These are phyloP conservation scores for Pocillopora verrucosa DNA, from an alignment of 64 coral and sea anemone genomes.

Conservation along the genomic window DNA sequence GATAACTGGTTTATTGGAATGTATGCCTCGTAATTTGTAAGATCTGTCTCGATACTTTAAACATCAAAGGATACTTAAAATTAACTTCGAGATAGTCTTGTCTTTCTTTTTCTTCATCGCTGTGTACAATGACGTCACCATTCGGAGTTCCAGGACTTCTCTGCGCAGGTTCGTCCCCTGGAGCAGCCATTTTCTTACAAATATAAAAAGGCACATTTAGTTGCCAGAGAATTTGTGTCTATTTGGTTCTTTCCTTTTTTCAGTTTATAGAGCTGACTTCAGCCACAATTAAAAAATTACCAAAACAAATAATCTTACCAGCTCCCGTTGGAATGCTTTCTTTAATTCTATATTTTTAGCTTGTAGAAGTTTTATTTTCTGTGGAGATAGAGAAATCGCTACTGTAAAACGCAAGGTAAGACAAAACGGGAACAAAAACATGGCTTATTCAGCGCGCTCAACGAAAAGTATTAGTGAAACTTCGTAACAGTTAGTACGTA, in stretches of 20 bases:
- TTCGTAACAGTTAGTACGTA: too few species aligned
- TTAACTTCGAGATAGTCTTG: slow-evolving; percentile 93
- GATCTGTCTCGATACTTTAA: not conserved
- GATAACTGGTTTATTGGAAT: too few species aligned
- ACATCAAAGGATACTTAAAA: slow-evolving; percentile 96
- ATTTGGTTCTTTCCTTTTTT: not conserved
- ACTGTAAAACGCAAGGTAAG: not conserved
- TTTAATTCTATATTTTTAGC: slow-evolving; percentile 84
- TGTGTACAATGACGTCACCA: slow-evolving; percentile 31
- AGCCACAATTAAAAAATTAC: not conserved
- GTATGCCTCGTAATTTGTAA: too few species aligned
- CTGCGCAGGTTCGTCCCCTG: slow-evolving; percentile 22
- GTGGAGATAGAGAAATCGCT: not conserved
- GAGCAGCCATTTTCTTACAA: slow-evolving; percentile 74
- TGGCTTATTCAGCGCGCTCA: not conserved
- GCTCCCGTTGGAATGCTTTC: slow-evolving; percentile 90
- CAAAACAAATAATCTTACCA: slow-evolving; percentile 46
- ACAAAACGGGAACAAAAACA: not conserved
- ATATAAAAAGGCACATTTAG: not conserved
- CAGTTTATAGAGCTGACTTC: too few species aligned
- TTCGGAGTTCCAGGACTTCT: slow-evolving; percentile 27
- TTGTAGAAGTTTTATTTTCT: slow-evolving; percentile 94
- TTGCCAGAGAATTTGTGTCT: too few species aligned
- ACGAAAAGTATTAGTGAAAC: not conserved
- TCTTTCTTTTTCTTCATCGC: slow-evolving; percentile 62